Conservation (phyloP, 1,140 invertebrate genomes). For the Thaumatotibia leucotreta region DNA sequence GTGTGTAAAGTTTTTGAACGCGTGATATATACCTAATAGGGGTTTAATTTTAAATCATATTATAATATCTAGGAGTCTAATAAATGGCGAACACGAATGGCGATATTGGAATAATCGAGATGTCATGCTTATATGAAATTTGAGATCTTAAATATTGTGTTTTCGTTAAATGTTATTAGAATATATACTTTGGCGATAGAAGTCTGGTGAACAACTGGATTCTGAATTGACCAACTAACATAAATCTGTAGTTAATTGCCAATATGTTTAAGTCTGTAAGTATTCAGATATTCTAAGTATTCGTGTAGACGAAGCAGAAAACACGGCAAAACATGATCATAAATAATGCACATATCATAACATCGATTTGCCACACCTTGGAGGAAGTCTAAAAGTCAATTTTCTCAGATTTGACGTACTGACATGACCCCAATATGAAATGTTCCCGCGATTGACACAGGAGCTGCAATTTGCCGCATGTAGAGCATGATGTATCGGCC, state of each 20-base stretch:
- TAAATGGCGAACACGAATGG: background rate
- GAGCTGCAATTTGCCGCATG: conserved; percentile 36
- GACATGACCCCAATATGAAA: conserved; percentile 15
- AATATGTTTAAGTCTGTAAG: too few species aligned
- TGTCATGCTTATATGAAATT: too few species aligned
- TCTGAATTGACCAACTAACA: too few species aligned
- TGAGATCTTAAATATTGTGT: too few species aligned
- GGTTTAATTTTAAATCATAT: too few species aligned
- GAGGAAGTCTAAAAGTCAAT: background rate
- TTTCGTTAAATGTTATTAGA: too few species aligned
- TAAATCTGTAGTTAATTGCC: too few species aligned
- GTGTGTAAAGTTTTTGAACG: background rate
- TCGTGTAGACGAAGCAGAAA: too few species aligned
- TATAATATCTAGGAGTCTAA: too few species aligned
- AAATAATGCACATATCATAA: background rate
- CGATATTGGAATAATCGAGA: background rate
- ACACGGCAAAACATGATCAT: background rate
- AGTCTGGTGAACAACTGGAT: too few species aligned
- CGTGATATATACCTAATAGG: background rate
- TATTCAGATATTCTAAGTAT: too few species aligned
- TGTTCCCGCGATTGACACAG: conserved; percentile 17
- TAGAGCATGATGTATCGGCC: conserved; percentile 50
- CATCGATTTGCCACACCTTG: background rate
- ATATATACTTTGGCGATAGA: too few species aligned
- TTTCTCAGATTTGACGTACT: background rate